Evolutionary conservation across 2,113 vertebrate species (phyloP).

Genomic region (human (Homo sapiens)): GRCh38 chr4:107843001-107843500

Average conservation of each 20-base stretch:
- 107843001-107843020: background rate
- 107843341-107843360: background rate
- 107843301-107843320: background rate
- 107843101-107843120: background rate
- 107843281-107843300: background rate
- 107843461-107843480: slow-evolving; percentile 2
- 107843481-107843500: background rate
- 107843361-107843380: background rate
- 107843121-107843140: background rate
- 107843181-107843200: too few relatives aligned
- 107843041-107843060: background rate
- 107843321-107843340: background rate
- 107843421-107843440: background rate
- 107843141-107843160: background rate
- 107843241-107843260: background rate
- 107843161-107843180: background rate
- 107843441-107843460: slow-evolving; percentile 19
- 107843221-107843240: background rate
- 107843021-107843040: background rate
- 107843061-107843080: background rate
- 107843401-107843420: background rate
- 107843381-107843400: background rate
- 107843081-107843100: background rate
- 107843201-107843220: background rate
- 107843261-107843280: background rate